A percentile compares a stretch with the other conserved stretches of the same genome.
phyloP scores from a whole-genome alignment of 2,888 invertebrate genomes.

The Automeris io region DNA sequence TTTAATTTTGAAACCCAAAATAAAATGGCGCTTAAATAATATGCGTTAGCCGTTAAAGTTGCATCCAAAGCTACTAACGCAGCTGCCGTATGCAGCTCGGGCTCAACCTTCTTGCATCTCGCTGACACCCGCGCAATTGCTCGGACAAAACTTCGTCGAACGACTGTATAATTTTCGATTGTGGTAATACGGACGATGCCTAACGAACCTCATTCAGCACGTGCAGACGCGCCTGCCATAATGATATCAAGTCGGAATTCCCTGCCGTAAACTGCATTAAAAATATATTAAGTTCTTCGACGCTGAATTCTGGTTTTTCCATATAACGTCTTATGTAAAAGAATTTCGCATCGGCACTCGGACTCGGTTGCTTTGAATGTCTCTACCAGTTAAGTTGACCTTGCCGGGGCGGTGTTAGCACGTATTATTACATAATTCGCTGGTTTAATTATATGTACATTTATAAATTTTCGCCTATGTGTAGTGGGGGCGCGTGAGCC shows the following conservation, averaged over 20 bases:
- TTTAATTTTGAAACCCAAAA: no score
- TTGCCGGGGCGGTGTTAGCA: slow-evolving; percentile 26
- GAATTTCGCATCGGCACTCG: slow-evolving; percentile 32
- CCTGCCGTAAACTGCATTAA: slow-evolving; percentile 36
- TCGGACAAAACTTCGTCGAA: no score
- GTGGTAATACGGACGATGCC: background rate
- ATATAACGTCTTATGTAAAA: slow-evolving; percentile 22
- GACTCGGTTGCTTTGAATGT: slow-evolving; percentile 36
- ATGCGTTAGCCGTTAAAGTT: no score
- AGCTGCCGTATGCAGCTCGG: no score
- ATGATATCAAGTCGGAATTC: slow-evolving; percentile 29
- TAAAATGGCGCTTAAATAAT: no score
- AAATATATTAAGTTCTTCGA: slow-evolving; percentile 29
- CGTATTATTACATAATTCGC: slow-evolving; percentile 19
- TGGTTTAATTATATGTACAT: slow-evolving; percentile 9
- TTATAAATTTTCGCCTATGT: slow-evolving; percentile 3
- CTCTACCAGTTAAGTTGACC: slow-evolving; percentile 40
- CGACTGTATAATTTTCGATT: no score
- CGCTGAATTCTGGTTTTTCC: slow-evolving; percentile 39
- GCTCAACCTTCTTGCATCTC: no score
- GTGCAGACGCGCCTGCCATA: slow-evolving; percentile 8
- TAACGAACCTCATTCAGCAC: background rate
- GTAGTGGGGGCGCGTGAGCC: slow-evolving; percentile 1
- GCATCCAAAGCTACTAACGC: no score
- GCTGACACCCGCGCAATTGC: no score